A percentile compares a stretch with the other conserved stretches of the same genome.
Evolutionary conservation across 2,888 invertebrate species (phyloP).

Genomic region (Drosophila nigricruria): DNA sequence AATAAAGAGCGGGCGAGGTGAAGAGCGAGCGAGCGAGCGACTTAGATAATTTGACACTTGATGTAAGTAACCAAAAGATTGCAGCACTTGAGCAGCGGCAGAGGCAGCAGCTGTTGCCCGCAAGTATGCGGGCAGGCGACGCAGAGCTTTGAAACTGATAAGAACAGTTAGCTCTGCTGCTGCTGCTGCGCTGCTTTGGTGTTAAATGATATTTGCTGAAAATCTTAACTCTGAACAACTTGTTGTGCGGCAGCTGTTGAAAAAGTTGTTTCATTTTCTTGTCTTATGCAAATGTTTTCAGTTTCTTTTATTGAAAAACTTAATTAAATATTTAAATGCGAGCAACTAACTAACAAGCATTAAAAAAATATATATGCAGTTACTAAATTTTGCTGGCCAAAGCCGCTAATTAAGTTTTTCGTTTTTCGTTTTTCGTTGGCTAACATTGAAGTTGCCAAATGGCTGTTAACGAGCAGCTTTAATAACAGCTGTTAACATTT

Average conservation of each 20-base stretch:
- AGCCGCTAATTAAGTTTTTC: slow-evolving; percentile 48
- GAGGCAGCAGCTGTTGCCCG: slow-evolving; percentile 25
- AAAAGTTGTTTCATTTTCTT: slow-evolving; percentile 20
- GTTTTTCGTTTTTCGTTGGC: slow-evolving; percentile 34
- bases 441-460: slow-evolving; percentile 55
- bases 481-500: slow-evolving; percentile 21
- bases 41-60: slow-evolving; percentile 53
- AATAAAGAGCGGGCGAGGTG: background rate
- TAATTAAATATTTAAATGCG: slow-evolving; percentile 65
- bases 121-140: slow-evolving; percentile 40
- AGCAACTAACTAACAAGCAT: slow-evolving; percentile 42
- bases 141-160: slow-evolving; percentile 32
- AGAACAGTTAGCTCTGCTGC: slow-evolving; percentile 28
- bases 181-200: slow-evolving; percentile 4
- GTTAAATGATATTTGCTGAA: slow-evolving; percentile 15
- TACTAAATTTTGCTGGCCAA: slow-evolving; percentile 36
- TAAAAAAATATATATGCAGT: slow-evolving; percentile 25
- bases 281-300: slow-evolving; percentile 42
- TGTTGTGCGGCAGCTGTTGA: slow-evolving; percentile 44
- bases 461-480: slow-evolving; percentile 38
- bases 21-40: slow-evolving; percentile 3
- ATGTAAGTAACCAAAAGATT: slow-evolving; percentile 55
- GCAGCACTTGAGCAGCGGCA: slow-evolving; percentile 44
- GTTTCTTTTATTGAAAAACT: slow-evolving; percentile 14
- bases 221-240: slow-evolving; percentile 16